Conservation (phyloP, 2,888 invertebrate genomes). For the Nomada hirtipes region DNA sequence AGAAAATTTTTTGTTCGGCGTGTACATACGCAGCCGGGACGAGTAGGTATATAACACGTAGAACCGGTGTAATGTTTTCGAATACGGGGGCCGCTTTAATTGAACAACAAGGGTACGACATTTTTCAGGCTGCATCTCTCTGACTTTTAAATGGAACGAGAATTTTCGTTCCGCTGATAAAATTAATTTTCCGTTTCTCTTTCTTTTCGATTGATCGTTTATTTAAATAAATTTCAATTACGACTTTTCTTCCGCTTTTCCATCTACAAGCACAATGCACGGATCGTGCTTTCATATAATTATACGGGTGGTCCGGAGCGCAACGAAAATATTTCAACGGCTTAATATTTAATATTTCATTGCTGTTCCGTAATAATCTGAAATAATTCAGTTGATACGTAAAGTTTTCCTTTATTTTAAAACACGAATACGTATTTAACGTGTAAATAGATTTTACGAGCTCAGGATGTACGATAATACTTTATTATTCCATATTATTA, state of each 20-base stretch:
- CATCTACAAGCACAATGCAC: not conserved
- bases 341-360: conserved; percentile 27
- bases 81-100: conserved; percentile 26
- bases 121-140: not conserved
- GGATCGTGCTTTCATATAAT: conserved; percentile 1
- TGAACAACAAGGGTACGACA: conserved; percentile 16
- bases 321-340: conserved; percentile 7
- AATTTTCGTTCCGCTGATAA: not conserved
- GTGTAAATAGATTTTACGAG: conserved; percentile 32
- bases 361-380: conserved; percentile 9
- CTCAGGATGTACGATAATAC: conserved; percentile 29
- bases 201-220: no score
- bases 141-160: not conserved
- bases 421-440: conserved; percentile 28
- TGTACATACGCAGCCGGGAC: conserved; percentile 22
- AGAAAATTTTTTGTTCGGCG: conserved; percentile 32
- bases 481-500: conserved; percentile 25
- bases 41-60: not conserved
- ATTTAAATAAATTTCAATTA: not conserved
- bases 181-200: no score
- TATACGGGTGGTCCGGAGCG: not conserved
- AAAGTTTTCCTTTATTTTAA: conserved; percentile 15
- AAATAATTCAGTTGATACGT: conserved; percentile 25
- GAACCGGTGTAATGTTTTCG: conserved; percentile 38
- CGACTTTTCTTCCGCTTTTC: not conserved